Evolutionary conservation across 2,888 invertebrate species (phyloP).

Genomic region (Nomada lathburiana): DNA sequence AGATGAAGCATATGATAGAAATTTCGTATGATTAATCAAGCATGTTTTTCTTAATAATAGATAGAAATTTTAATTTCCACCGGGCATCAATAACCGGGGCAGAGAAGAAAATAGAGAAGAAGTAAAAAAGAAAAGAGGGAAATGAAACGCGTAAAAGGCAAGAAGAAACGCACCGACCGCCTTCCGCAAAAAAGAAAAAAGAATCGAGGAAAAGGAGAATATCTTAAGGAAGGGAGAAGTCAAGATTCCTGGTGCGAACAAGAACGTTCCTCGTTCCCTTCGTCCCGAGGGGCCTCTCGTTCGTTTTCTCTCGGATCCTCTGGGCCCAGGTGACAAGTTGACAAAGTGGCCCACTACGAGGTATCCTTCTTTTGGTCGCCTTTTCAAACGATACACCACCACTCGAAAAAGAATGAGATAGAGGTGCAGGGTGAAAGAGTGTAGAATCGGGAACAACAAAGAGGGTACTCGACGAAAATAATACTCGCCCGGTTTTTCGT

Average conservation of each 20-base stretch:
- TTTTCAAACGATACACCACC: constrained; percentile 45
- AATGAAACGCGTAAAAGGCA: not conserved
- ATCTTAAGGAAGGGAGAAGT: constrained; percentile 33
- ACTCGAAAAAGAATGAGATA: constrained; percentile 17
- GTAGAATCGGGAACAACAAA: constrained; percentile 9
- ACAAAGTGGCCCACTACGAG: constrained; percentile 77
- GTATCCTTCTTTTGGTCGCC: constrained; percentile 52
- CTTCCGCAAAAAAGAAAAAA: constrained; percentile 6
- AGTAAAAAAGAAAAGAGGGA: not conserved
- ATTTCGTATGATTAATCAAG: too few relatives aligned
- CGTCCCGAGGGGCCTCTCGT: constrained; percentile 52
- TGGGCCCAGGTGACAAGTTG: constrained; percentile 78
- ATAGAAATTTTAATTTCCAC: too few relatives aligned
- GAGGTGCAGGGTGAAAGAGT: constrained; percentile 1
- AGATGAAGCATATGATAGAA: too few relatives aligned
- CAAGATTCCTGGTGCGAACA: constrained; percentile 63
- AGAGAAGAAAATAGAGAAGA: not conserved
- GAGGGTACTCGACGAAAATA: constrained; percentile 63
- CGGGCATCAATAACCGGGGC: too few relatives aligned
- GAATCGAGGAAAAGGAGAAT: constrained; percentile 4
- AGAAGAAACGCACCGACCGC: not conserved
- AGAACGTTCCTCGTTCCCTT: constrained; percentile 52
- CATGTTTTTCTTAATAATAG: too few relatives aligned
- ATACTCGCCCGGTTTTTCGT: constrained; percentile 63
- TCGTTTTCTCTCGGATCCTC: constrained; percentile 67